A percentile compares a stretch with the other conserved stretches of the same genome.
These are phyloP conservation scores for Leuctra nigra DNA, from an alignment of 2,888 invertebrate genomes.

Conservation along the genomic window DNA sequence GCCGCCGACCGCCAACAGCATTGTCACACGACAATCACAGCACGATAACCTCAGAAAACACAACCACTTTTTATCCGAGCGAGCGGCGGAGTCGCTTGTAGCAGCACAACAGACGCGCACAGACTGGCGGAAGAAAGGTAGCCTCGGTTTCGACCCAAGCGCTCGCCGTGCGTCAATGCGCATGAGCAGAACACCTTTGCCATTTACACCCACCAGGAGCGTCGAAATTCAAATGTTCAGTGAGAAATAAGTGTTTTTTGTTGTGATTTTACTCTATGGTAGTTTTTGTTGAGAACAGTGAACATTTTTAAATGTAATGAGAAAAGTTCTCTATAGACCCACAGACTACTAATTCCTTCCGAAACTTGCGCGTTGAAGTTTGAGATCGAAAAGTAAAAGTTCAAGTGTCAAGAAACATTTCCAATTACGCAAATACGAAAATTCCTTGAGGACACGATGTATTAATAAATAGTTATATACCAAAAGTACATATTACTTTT, in stretches of 20 bases:
- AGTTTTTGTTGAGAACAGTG: no score
- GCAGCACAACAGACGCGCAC: background rate
- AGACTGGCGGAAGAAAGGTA: background rate
- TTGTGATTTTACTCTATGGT: no score
- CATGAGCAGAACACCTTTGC: background rate
- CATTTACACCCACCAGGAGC: background rate
- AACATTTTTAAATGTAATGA: no score
- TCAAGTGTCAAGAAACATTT: no score
- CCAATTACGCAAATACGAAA: no score
- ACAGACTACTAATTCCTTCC: no score
- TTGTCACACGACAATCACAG: conserved; percentile 29
- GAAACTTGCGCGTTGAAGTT: no score
- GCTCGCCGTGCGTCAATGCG: background rate
- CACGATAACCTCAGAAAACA: background rate
- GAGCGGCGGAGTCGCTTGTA: background rate
- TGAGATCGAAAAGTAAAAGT: no score
- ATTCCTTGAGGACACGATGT: no score
- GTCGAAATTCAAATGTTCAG: background rate
- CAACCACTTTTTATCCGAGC: background rate
- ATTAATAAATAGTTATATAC: no score
- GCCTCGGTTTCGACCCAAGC: background rate
- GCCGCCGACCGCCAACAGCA: conserved; percentile 49
- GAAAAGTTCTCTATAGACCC: no score
- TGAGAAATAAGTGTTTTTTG: background rate
- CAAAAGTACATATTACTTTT: no score